phyloP scores from a whole-genome alignment of 2,888 invertebrate genomes.

The Orthonychiurus folsomi region DNA sequence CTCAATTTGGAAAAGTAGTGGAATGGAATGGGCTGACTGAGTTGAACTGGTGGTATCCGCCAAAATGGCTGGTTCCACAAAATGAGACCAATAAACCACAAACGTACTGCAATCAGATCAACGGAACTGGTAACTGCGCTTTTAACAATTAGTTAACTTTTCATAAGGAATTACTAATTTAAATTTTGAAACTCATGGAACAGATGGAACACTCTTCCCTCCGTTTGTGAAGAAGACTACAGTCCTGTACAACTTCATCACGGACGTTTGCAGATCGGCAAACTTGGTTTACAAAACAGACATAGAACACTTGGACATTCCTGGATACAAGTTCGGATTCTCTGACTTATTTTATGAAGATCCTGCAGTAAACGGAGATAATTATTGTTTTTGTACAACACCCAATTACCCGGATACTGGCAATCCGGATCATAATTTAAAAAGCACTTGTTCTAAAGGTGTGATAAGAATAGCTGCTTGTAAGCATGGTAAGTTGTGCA shows the following conservation, averaged over 20 bases:
- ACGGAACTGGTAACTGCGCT: too few relatives aligned
- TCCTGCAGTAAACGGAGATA: not conserved
- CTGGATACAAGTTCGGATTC: slow-evolving; percentile 1
- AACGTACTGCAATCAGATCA: slow-evolving; percentile 2
- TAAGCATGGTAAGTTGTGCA: slow-evolving; percentile 6
- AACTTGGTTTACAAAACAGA: not conserved
- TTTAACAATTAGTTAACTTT: too few relatives aligned
- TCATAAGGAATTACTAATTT: too few relatives aligned
- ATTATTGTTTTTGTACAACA: slow-evolving; percentile 9
- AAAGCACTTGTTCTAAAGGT: slow-evolving; percentile 4
- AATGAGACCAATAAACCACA: slow-evolving; percentile 2
- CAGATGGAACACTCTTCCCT: not conserved
- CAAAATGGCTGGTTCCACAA: not conserved
- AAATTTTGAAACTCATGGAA: too few relatives aligned
- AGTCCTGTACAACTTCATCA: not conserved
- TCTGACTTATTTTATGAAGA: not conserved
- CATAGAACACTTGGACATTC: not conserved
- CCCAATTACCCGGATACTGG: not conserved
- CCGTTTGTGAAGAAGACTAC: not conserved
- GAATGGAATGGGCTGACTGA: not conserved
- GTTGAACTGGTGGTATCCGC: slow-evolving; percentile 1
- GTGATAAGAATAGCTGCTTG: slow-evolving; percentile 8
- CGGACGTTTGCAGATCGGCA: not conserved
- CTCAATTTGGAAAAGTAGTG: not conserved
- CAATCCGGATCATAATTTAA: not conserved